Conservation (phyloP, 2,888 invertebrate genomes). For the Helleia helle region DNA sequence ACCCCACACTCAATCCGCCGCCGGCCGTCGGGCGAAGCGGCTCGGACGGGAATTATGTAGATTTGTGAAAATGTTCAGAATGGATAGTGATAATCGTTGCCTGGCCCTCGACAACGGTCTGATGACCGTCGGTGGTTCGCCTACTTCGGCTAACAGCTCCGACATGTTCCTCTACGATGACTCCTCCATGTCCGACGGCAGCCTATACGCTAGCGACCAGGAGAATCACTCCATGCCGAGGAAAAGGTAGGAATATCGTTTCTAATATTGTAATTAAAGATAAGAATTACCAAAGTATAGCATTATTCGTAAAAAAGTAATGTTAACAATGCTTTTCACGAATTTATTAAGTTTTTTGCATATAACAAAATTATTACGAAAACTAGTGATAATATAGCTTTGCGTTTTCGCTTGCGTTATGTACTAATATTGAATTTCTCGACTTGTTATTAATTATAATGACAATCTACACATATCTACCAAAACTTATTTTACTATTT, state of each 20-base stretch:
- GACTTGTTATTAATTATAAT: too few relatives aligned
- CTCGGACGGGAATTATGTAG: not conserved
- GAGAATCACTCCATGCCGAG: slow-evolving; percentile 80
- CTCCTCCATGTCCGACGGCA: slow-evolving; percentile 75
- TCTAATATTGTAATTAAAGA: too few relatives aligned
- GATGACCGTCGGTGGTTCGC: slow-evolving; percentile 17
- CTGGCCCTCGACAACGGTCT: slow-evolving; percentile 13
- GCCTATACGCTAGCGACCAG: slow-evolving; percentile 86
- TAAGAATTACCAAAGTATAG: too few relatives aligned
- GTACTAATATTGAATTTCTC: too few relatives aligned
- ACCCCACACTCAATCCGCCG: not conserved
- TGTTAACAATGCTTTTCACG: too few relatives aligned
- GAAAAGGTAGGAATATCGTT: slow-evolving; percentile 57
- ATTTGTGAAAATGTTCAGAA: slow-evolving; percentile 18
- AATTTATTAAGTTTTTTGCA: too few relatives aligned
- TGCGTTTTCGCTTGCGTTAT: too few relatives aligned
- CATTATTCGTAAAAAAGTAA: too few relatives aligned
- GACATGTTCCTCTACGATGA: slow-evolving; percentile 82
- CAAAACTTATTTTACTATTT: too few relatives aligned
- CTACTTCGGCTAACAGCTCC: slow-evolving; percentile 30
- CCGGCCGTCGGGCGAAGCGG: not conserved
- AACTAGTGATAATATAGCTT: too few relatives aligned
- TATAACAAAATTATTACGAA: too few relatives aligned
- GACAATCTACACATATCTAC: too few relatives aligned
- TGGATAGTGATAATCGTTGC: slow-evolving; percentile 30